Evolutionary conservation across 53 echinoderm and acorn worm species (phyloP), one percentile per base, ranked within the genome.

Genomic region (Paelopatides confundens): DNA sequence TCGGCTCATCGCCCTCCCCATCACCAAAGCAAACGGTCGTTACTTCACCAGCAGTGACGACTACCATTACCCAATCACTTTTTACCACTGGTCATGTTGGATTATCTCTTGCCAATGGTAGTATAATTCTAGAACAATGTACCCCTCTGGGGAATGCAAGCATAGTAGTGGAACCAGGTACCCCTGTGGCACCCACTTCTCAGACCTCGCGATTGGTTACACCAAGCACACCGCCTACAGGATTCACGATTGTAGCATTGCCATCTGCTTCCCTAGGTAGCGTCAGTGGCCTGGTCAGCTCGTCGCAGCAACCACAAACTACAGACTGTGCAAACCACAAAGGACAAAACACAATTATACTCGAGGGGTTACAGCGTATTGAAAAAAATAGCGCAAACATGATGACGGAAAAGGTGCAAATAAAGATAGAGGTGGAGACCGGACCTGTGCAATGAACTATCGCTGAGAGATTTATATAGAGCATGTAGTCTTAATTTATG

Each of bases 171-270:
- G 94, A 93, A 48, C 91, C 94, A 0, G 83, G 94, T 48, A 85
- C 90, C 30, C 62, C 92, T 2, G 67, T 88, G 23, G 76, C 92
- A 58, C 86, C 93, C 14, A 52, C 81, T 2, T 35, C 93, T 33
- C 65, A 64, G 18, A 49, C 69, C 18, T 82, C 90, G 5, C 88
- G 91, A 2, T 83, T 91, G 37, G 68, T 94, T 38, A 92, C 96
- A 29, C 87, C 92, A 28, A 92, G 82, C 30, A 82, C 93, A 2
- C 89, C 91, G 9, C 88, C 93, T 39, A 67, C 93, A 34, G 89
- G 95, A 13, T 95, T 93, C 70, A 93, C 95, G 0, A 86, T 97
- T 6, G 93, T 97, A 49, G 95, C 97, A 0, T 76, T 97, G 33
- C 97, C 97, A 49, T 97, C 95, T 36, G 84, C 86, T 12, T 82